Conservation (phyloP, 1,140 invertebrate genomes). For the Euura saliciscinereae region DNA sequence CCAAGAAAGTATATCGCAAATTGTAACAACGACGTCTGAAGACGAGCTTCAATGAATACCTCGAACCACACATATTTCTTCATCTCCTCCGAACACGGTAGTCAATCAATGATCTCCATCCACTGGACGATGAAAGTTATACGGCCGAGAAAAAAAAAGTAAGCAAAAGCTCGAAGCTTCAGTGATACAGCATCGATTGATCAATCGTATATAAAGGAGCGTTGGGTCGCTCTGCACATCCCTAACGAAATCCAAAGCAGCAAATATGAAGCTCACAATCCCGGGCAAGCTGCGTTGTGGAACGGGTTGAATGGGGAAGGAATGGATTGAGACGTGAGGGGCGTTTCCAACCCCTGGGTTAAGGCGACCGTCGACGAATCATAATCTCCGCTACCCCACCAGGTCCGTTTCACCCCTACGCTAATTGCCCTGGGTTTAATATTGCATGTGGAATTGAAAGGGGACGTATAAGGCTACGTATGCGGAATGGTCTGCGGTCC, state of each 20-base stretch:
- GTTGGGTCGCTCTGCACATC: no score
- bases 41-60: no score
- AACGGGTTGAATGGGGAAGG: conserved; percentile 11
- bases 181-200: no score
- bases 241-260: neutral
- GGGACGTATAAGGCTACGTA: neutral
- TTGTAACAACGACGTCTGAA: no score
- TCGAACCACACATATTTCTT: no score
- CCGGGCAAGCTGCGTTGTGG: neutral
- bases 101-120: no score
- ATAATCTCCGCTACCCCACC: conserved; percentile 41
- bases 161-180: no score
- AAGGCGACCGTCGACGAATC: conserved; percentile 45
- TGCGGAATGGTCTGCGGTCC: neutral
- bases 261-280: conserved; percentile 7
- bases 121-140: no score
- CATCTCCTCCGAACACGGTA: no score
- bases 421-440: conserved; percentile 47
- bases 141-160: no score
- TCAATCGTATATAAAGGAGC: no score
- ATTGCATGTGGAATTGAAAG: conserved; percentile 40
- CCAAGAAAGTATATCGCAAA: neutral
- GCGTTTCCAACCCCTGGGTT: conserved; percentile 41
- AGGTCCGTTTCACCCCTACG: conserved; percentile 30
- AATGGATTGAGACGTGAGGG: conserved; percentile 45